Evolutionary conservation across 2,888 invertebrate genomes (phyloP).

Genomic region (Mimumesa dahlbomi): DNA sequence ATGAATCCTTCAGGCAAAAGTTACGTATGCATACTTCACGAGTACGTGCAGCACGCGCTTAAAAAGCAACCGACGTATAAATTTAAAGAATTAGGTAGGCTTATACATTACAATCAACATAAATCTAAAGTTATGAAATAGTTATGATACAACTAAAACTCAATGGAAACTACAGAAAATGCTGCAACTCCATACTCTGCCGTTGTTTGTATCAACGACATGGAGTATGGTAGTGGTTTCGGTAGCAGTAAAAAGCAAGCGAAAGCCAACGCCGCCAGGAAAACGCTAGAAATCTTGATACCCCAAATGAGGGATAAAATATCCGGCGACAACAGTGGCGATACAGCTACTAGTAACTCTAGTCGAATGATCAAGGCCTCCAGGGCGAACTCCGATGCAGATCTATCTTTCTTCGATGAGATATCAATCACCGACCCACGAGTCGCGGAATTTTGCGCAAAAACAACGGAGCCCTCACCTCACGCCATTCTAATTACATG

Average conservation of each 20-base stretch:
- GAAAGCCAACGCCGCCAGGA: constrained; percentile 95
- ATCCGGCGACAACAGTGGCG: constrained; percentile 83
- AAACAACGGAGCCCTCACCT: constrained; percentile 97
- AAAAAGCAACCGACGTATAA: constrained; percentile 96
- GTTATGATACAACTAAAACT: too few relatives aligned
- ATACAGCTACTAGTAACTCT: constrained; percentile 79
- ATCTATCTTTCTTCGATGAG: constrained; percentile 90
- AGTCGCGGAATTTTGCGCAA: constrained; percentile 96
- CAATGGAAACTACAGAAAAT: constrained; percentile 87
- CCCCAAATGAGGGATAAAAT: constrained; percentile 94
- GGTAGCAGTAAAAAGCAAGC: constrained; percentile 98
- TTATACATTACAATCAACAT: neutral
- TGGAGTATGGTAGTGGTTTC: constrained; percentile 96
- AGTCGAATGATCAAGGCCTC: constrained; percentile 76
- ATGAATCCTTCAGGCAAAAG: constrained; percentile 99
- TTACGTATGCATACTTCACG: constrained; percentile 97
- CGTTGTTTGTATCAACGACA: constrained; percentile 94
- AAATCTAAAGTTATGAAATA: too few relatives aligned
- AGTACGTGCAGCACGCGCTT: constrained; percentile 97
- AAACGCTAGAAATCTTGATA: constrained; percentile 94
- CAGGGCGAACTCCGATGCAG: constrained; percentile 75
- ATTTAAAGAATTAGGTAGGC: constrained; percentile 91
- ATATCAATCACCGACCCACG: constrained; percentile 96
- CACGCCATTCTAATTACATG: constrained; percentile 96
- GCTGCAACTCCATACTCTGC: constrained; percentile 96